phyloP scores from a whole-genome alignment of 2,113 vertebrate genomes.

The Struthio camelus region DNA sequence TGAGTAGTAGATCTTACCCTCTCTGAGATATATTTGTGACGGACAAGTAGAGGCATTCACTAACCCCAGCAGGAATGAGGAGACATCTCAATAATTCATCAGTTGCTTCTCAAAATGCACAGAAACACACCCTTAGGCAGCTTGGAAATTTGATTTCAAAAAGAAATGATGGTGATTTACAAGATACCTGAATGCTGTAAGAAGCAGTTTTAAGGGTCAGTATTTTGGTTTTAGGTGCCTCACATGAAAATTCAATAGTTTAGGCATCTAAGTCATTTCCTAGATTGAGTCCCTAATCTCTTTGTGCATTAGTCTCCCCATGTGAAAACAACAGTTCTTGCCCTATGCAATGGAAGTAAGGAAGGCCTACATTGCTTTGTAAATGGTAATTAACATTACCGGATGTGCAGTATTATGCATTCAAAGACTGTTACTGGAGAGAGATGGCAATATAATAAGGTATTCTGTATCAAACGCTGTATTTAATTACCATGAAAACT shows the following conservation, averaged over 20 bases:
- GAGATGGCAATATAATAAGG: neutral
- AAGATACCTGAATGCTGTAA: too few species aligned
- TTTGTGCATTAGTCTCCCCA: neutral
- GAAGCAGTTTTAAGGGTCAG: neutral
- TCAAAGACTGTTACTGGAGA: neutral
- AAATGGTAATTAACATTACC: neutral
- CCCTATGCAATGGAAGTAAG: neutral
- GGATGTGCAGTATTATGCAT: neutral
- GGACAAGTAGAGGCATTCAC: neutral
- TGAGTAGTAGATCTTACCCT: neutral
- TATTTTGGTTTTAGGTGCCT: neutral
- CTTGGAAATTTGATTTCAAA: neutral
- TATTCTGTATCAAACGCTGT: neutral
- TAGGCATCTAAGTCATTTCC: neutral
- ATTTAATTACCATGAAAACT: neutral
- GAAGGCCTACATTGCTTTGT: neutral
- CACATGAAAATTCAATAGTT: neutral
- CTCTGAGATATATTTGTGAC: neutral
- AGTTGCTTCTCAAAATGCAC: neutral
- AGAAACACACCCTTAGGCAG: neutral
- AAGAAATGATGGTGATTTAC: too few species aligned
- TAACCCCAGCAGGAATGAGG: neutral
- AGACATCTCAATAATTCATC: neutral
- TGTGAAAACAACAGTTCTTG: neutral
- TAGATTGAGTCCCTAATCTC: neutral